A percentile compares a stretch with the other conserved stretches of the same genome.
These are phyloP conservation scores for Plectropomus leopardus DNA, from an alignment of 2,113 vertebrate species.

Conservation along the genomic window DNA sequence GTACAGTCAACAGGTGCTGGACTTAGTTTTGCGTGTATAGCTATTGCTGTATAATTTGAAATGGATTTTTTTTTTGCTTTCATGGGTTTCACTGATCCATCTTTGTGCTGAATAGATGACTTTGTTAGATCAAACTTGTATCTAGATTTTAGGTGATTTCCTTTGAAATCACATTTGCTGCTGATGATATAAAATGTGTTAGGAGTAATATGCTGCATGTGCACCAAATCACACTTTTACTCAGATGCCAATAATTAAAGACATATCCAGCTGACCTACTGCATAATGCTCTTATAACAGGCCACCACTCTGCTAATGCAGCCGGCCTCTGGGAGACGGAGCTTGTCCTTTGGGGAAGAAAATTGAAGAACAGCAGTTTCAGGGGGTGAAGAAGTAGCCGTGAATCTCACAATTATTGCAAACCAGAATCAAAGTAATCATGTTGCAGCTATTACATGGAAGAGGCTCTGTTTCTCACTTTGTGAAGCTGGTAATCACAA, in stretches of 20 bases:
- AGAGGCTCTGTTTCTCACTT: not conserved
- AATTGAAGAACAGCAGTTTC: not conserved
- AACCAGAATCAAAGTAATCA: slow-evolving; percentile 26
- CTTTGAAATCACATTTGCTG: not conserved
- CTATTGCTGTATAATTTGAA: not conserved
- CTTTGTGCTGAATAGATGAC: not conserved
- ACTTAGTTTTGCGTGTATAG: not conserved
- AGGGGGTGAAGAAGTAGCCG: not conserved
- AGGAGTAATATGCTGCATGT: not conserved
- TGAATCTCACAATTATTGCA: not conserved
- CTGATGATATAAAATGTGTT: not conserved
- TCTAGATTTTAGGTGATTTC: too few relatives aligned
- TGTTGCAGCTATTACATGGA: not conserved
- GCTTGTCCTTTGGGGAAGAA: not conserved
- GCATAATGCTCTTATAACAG: not conserved
- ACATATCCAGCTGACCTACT: not conserved
- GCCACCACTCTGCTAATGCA: not conserved
- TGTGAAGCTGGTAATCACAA: slow-evolving; percentile 38
- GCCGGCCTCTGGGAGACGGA: not conserved
- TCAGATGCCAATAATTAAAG: not conserved
- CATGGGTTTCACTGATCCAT: not conserved
- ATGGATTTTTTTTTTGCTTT: not conserved
- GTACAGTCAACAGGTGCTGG: not conserved
- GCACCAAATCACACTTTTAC: not conserved
- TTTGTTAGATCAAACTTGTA: too few relatives aligned